Evolutionary conservation across 2,113 vertebrate genomes (phyloP).

Genomic region (Lutjanus erythropterus): DNA sequence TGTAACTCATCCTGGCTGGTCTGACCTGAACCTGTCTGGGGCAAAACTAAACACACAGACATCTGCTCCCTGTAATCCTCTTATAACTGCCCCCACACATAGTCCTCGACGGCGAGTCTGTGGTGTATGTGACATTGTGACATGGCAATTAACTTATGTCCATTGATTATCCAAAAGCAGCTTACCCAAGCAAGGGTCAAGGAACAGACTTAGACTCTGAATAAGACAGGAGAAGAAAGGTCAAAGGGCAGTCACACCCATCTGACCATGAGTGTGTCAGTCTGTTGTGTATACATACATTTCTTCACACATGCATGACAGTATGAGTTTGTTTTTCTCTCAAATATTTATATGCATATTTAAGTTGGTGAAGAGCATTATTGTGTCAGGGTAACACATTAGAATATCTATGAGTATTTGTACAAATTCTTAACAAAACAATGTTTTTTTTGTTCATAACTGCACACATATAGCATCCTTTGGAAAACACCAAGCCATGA

Average conservation of each 20-base stretch:
- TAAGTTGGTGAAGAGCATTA: neutral
- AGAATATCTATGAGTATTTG: neutral
- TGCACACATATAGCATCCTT: neutral
- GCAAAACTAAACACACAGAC: constrained; percentile 76
- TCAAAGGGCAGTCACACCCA: constrained; percentile 23
- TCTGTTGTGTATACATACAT: too few species aligned
- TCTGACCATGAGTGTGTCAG: constrained; percentile 10
- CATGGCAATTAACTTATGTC: constrained; percentile 79
- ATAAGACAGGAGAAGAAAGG: constrained; percentile 29
- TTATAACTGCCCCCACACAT: constrained; percentile 63
- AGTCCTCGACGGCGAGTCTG: constrained; percentile 55
- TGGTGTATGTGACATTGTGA: constrained; percentile 79
- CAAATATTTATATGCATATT: neutral
- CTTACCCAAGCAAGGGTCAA: constrained; percentile 76
- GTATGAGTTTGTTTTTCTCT: neutral
- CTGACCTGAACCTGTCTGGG: constrained; percentile 62
- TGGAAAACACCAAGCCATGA: neutral
- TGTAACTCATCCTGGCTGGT: constrained; percentile 10
- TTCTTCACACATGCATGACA: neutral
- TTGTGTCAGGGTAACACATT: neutral
- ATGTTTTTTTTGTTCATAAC: neutral
- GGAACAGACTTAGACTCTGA: constrained; percentile 43
- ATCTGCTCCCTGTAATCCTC: constrained; percentile 80
- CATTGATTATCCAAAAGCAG: constrained; percentile 80
- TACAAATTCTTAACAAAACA: neutral